Conservation (phyloP, 2,113 vertebrate species). For the Misgurnus anguillicaudatus region DNA sequence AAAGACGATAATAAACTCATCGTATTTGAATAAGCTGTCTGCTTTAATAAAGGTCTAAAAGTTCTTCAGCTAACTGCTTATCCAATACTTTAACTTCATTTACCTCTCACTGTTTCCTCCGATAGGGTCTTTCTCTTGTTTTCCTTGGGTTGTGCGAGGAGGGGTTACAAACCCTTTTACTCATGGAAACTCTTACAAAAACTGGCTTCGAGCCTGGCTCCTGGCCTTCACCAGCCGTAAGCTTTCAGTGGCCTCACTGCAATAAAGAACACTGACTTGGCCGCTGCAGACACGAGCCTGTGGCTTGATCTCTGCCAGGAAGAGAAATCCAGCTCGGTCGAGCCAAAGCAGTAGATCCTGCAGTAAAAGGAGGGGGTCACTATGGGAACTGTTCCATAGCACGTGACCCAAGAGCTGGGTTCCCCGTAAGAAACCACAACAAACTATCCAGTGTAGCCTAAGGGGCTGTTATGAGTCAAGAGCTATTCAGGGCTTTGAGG, state of each 20-base stretch:
- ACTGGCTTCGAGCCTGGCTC: conserved; percentile 48
- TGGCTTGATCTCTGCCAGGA: conserved; percentile 53
- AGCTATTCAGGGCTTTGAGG: not conserved
- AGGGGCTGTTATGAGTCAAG: not conserved
- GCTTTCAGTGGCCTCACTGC: conserved; percentile 55
- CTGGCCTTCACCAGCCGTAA: conserved; percentile 42
- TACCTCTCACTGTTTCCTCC: conserved; percentile 24
- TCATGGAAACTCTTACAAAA: conserved; percentile 79
- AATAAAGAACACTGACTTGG: conserved; percentile 63
- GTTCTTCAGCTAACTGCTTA: conserved; percentile 4
- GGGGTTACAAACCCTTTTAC: conserved; percentile 76
- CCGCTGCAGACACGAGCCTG: conserved; percentile 51
- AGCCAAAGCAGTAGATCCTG: conserved; percentile 45
- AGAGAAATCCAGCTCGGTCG: conserved; percentile 19
- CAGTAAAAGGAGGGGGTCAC: conserved; percentile 17
- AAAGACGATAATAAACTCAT: not conserved
- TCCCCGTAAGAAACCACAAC: conserved; percentile 37
- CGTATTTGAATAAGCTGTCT: not conserved
- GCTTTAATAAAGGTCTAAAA: conserved; percentile 6
- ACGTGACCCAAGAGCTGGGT: conserved; percentile 21
- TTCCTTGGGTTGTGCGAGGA: conserved; percentile 45
- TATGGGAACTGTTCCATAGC: conserved; percentile 16
- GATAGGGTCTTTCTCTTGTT: conserved; percentile 36
- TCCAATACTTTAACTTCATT: not conserved
- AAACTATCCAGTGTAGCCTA: conserved; percentile 19